These are phyloP conservation scores for Cistogaster globosa DNA, from an alignment of 2,888 invertebrate genomes.

Conservation along the genomic window DNA sequence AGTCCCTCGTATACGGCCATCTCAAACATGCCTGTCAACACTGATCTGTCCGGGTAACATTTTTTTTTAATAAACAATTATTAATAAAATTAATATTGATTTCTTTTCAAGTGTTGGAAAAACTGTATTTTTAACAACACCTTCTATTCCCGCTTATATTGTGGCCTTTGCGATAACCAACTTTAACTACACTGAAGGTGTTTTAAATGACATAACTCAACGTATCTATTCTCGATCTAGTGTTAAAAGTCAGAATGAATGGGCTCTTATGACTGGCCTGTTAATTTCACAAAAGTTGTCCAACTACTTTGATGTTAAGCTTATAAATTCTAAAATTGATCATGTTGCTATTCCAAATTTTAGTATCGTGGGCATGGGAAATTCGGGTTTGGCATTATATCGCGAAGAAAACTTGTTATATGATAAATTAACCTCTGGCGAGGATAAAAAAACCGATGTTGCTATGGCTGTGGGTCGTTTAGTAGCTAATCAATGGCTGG, in stretches of 20 bases:
- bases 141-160: slow-evolving; percentile 90
- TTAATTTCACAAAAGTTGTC: slow-evolving; percentile 88
- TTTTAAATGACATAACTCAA: slow-evolving; percentile 51
- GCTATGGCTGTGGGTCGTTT: slow-evolving; percentile 85
- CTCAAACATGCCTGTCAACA: slow-evolving; percentile 83
- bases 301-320: slow-evolving; percentile 88
- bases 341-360: slow-evolving; percentile 95
- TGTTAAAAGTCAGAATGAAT: slow-evolving; percentile 84
- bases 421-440: slow-evolving; percentile 76
- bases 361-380: slow-evolving; percentile 88
- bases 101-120: slow-evolving; percentile 59
- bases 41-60: slow-evolving; percentile 56
- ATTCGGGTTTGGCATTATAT: slow-evolving; percentile 93
- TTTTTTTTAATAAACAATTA: slow-evolving; percentile 83
- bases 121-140: slow-evolving; percentile 83
- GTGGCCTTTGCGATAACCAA: slow-evolving; percentile 90
- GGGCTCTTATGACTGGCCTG: slow-evolving; percentile 89
- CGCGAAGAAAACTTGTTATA: slow-evolving; percentile 80
- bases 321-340: slow-evolving; percentile 91
- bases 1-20: slow-evolving; percentile 77
- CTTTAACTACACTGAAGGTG: slow-evolving; percentile 80
- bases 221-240: slow-evolving; percentile 79
- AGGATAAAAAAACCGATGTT: slow-evolving; percentile 81
- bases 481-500: slow-evolving; percentile 91
- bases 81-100: slow-evolving; percentile 76